Percentiles rank a stretch among this genome's conserved stretches.
phyloP scores from a whole-genome alignment of 1,140 invertebrate genomes.

The Apis laboriosa region DNA sequence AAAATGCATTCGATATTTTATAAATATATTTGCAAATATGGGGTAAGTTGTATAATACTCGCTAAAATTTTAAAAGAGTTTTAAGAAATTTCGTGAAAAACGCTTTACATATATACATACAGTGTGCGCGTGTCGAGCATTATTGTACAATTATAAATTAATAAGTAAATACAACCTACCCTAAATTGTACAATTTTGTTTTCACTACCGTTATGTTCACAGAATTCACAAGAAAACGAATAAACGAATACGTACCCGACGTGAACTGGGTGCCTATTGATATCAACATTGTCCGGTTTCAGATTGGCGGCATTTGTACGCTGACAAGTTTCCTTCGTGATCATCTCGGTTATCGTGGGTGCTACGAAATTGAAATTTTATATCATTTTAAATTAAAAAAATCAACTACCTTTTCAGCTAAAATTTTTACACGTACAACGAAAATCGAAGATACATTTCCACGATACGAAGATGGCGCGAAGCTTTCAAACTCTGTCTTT shows the following conservation, averaged over 20 bases:
- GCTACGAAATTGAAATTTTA: constrained; percentile 63
- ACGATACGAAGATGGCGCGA: too few species aligned
- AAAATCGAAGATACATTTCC: too few species aligned
- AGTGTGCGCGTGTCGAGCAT: neutral
- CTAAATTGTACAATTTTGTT: neutral
- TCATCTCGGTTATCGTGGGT: constrained; percentile 79
- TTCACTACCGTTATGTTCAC: neutral
- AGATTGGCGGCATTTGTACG: constrained; percentile 82
- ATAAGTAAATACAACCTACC: constrained; percentile 35
- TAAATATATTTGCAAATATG: neutral
- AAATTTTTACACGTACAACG: too few species aligned
- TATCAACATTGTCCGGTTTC: constrained; percentile 92
- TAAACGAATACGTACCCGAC: constrained; percentile 87
- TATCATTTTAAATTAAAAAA: too few species aligned
- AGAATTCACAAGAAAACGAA: neutral
- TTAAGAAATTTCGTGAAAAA: neutral
- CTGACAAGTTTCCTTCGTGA: constrained; percentile 79
- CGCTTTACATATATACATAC: neutral
- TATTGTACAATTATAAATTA: neutral
- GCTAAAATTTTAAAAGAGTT: neutral
- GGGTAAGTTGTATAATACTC: constrained; percentile 37
- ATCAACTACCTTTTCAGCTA: too few species aligned
- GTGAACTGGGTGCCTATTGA: constrained; percentile 90
- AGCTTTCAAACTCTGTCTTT: too few species aligned
- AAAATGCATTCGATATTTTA: neutral